Base-by-base conservation (phyloP, 2,797 vertebrate genomes). In the Leptoclinus maculatus region DNA sequence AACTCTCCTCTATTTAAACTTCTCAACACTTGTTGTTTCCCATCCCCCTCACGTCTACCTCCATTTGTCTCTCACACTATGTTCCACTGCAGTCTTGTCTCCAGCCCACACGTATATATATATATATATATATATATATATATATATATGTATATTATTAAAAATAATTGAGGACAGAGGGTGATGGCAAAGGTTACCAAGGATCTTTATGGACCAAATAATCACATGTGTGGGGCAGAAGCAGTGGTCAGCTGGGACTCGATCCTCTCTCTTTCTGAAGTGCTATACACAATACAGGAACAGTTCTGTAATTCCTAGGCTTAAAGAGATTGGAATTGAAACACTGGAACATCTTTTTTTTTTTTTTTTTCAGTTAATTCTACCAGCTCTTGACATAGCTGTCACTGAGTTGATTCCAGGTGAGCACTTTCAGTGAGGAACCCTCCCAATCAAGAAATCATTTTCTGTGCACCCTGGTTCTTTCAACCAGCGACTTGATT, bases 401-500 rank as follows among this genome's bases (percentile, higher is more conserved):
- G 53, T 69, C 12, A 65, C 47, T 41, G 36, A 60, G 10, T 74
- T 54, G 75, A 38, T 60, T 80, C 25, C 65, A 74, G 63, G 82
- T 85, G 60, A 84, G 66, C 70, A 76, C 7, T 77, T 71, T 78
- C 45, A 66, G 75, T 75, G 49, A 76, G 56, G 53, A 78, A 36
- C 19, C 62, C 7, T 79, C 11, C 25, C 72, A 70, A 86, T 86
- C 29, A 75, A 74, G 82, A 66, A 63, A 51, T 0, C 21, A 17
- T 59, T 83, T 68, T 62, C 51, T 56, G 27, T 29, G 27, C 49
- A 58, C 17, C 69, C 27, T 1, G 16, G 23, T 60, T 82, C 66
- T 80, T 75, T 67, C 63, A 73, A 63, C 66, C 57, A 29, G 19
- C 63, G 57, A 60, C 76, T 86, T 86, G 85, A 88, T 87, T 79